A percentile compares a stretch with the other conserved stretches of the same genome.
Conservation (phyloP, 2,797 vertebrate species). For the Alauda arvensis region DNA sequence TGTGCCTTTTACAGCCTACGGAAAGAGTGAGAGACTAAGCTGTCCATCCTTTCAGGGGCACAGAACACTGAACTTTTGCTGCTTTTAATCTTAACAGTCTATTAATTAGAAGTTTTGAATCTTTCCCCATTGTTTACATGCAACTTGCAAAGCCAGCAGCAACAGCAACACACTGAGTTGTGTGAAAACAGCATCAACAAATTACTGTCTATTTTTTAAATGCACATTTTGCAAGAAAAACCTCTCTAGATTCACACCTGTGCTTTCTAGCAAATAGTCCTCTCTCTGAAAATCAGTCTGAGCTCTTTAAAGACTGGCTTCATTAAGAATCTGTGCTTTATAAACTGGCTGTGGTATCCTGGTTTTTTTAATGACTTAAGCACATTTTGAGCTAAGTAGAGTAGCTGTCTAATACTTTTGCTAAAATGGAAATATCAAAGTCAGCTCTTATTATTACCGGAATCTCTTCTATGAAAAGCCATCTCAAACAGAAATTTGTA, state of each 20-base stretch:
- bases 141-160: background rate
- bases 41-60: background rate
- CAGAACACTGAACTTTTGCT: background rate
- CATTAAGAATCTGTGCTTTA: constrained; percentile 7
- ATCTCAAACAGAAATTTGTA: background rate
- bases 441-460: background rate
- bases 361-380: constrained; percentile 2
- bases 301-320: constrained; percentile 8
- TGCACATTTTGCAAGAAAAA: background rate
- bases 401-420: background rate
- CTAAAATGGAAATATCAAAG: constrained; percentile 31
- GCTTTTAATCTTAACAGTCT: background rate
- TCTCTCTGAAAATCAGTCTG: background rate
- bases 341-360: constrained; percentile 35
- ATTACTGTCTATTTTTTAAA: background rate
- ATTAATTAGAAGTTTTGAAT: background rate
- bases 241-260: background rate
- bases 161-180: background rate
- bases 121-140: background rate
- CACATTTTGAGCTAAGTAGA: constrained; percentile 18
- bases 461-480: background rate
- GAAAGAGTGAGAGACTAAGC: background rate
- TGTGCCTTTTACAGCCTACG: background rate
- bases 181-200: background rate
- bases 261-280: background rate